Conservation (phyloP, 2,888 invertebrate genomes). For the Euclidia mi region DNA sequence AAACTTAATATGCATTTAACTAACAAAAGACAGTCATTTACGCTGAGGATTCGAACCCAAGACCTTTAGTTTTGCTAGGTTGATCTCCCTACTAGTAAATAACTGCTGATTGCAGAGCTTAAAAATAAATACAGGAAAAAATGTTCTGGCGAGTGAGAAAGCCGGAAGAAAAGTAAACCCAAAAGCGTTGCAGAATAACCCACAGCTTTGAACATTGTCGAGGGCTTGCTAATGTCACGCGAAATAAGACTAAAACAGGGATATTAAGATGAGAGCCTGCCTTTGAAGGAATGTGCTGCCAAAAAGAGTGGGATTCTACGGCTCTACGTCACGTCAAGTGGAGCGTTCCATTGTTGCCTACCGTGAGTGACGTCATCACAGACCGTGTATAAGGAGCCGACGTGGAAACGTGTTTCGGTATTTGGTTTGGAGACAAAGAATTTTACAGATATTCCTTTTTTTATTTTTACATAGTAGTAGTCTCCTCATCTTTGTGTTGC, state of each 20-base stretch:
- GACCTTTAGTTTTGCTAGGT: too few relatives aligned
- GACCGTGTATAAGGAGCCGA: slow-evolving; percentile 44
- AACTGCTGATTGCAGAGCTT: too few relatives aligned
- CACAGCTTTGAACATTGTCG: slow-evolving; percentile 62
- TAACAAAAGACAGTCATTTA: too few relatives aligned
- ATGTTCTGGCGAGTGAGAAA: too few relatives aligned
- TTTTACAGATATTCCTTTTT: slow-evolving; percentile 11
- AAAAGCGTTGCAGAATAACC: slow-evolving; percentile 51
- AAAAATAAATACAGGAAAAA: too few relatives aligned
- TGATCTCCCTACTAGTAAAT: too few relatives aligned
- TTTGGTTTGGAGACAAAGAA: slow-evolving; percentile 30
- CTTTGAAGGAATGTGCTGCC: slow-evolving; percentile 81
- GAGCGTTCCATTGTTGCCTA: slow-evolving; percentile 45
- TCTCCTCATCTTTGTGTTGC: background rate
- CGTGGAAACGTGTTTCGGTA: slow-evolving; percentile 42
- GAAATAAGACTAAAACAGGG: slow-evolving; percentile 87
- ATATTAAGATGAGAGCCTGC: slow-evolving; percentile 86
- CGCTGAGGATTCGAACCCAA: too few relatives aligned
- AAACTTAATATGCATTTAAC: too few relatives aligned
- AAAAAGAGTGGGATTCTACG: slow-evolving; percentile 80
- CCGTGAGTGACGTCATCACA: slow-evolving; percentile 38
- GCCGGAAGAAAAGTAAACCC: background rate
- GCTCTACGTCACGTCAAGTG: slow-evolving; percentile 67
- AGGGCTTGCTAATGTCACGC: slow-evolving; percentile 81
- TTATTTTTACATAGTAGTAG: slow-evolving; percentile 2